Evolutionary conservation across 1,140 invertebrate genomes (phyloP).

Genomic region (Cyclina sinensis): DNA sequence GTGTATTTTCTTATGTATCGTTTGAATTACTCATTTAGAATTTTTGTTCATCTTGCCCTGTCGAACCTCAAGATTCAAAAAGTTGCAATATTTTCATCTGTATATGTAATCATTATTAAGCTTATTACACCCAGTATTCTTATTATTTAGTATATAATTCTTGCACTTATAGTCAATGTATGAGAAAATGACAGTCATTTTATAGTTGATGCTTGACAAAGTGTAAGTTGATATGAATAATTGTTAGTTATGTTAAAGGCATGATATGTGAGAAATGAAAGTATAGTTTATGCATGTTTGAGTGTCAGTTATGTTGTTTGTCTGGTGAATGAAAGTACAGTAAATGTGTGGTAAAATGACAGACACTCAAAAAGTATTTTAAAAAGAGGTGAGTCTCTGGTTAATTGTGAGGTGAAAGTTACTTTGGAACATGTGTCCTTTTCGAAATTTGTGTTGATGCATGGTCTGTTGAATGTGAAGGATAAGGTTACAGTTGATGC

Average conservation of each 20-base stretch:
- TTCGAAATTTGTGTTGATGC: no score
- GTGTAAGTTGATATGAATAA: neutral
- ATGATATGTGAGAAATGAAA: no score
- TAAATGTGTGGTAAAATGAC: no score
- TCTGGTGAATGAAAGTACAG: no score
- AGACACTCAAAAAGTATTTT: no score
- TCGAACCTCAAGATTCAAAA: conserved; percentile 8
- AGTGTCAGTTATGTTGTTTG: neutral
- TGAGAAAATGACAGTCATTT: neutral
- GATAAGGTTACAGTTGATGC: no score
- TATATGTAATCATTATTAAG: conserved; percentile 14
- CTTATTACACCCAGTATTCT: conserved; percentile 27
- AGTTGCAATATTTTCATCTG: conserved; percentile 25
- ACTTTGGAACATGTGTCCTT: no score
- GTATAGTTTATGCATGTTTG: neutral
- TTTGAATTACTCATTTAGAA: neutral
- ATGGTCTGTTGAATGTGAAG: no score
- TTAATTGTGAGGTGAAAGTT: no score
- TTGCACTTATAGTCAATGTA: neutral
- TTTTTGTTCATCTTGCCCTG: neutral
- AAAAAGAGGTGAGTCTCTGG: no score
- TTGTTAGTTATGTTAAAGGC: no score
- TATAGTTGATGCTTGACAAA: neutral
- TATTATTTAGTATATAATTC: neutral
- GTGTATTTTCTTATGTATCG: no score